These are phyloP conservation scores for Sanderia malayensis DNA, from an alignment of 30 jellyfish, hydroid and myxozoan genomes.

Conservation along the genomic window DNA sequence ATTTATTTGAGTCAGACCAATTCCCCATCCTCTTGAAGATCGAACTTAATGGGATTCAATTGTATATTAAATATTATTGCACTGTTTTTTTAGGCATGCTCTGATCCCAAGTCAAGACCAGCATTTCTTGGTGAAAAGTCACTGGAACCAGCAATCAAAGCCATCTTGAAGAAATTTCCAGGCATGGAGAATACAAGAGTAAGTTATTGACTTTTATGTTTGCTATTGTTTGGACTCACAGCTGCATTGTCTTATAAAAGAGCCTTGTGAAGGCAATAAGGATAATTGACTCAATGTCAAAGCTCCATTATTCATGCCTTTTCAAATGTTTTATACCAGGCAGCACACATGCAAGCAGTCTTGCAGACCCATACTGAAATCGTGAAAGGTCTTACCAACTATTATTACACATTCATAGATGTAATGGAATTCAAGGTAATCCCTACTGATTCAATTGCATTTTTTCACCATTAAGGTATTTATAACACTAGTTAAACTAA, in stretches of 20 bases:
- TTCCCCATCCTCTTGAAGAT: too few species aligned
- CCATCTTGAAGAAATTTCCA: slow-evolving; percentile 77
- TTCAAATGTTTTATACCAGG: slow-evolving; percentile 34
- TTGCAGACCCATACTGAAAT: slow-evolving; percentile 68
- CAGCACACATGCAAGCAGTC: slow-evolving; percentile 82
- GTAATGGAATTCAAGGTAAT: slow-evolving; percentile 89
- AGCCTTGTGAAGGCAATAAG: too few species aligned
- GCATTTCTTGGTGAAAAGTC: slow-evolving; percentile 78
- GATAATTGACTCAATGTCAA: too few species aligned
- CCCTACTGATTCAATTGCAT: too few species aligned
- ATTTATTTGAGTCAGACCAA: too few species aligned
- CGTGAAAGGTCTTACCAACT: slow-evolving; percentile 93
- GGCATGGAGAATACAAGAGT: slow-evolving; percentile 84
- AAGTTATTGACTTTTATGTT: not conserved
- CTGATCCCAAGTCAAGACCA: slow-evolving; percentile 96
- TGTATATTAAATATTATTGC: too few species aligned
- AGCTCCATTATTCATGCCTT: too few species aligned
- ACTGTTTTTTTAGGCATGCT: slow-evolving; percentile 75
- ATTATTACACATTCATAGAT: slow-evolving; percentile 88
- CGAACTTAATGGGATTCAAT: too few species aligned
- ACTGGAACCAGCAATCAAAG: slow-evolving; percentile 72
- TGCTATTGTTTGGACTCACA: not conserved
- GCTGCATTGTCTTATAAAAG: too few species aligned
- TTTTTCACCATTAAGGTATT: too few species aligned
- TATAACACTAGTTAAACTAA: too few species aligned